Base-by-base conservation (phyloP, 2,888 invertebrate species). In the Sphinx pinastri region DNA sequence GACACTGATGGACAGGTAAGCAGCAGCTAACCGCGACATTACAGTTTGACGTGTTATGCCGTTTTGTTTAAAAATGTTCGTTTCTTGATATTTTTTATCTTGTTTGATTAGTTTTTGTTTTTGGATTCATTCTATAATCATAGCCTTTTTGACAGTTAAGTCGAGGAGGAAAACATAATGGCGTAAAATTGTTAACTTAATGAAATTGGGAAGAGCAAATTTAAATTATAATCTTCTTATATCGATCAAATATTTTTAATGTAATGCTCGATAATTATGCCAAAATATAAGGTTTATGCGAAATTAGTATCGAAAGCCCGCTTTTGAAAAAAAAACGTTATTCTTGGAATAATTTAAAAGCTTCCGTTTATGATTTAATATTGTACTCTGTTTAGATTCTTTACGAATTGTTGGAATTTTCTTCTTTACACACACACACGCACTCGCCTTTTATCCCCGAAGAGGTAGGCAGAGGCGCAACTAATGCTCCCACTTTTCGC, bases 1-100 rank as follows among this genome's bases (percentile, higher is more conserved):
- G 94, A 94, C 75, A 88, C 88, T 19, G 94, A 94, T 81, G 94
- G 94, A 76, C 94, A 94, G 90, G 94, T 94, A 83, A 81, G 74
- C 68, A 69, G 58, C 68, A 69, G 58, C 68, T 54, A 31, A 14
- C 10, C 12, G 45, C 38, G 60, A 19, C 8, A 10, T 16, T 51
- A 7, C 5, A 16, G 2, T n/a, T 8, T 11, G 25, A 66, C 66
- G 49, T 10, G 2, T 38, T 45, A 45, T 59, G 38, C 10, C 38
- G 38, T 45, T n/a, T 3, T n/a, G 31, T 8, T 16, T 25, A 12
- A n/a, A 45, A 2, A 45, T 16, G 45, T 58, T 31, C 5, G 13
- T 14, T 7, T 58, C 7, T 31, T 31, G 14, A 13, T 60, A n/a
- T 10, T 16, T 60, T 14, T 59, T 13, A 38, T n/a, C 11, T 45